phyloP scores from a whole-genome alignment of 2,888 invertebrate species.

The Eubasilissa splendida region DNA sequence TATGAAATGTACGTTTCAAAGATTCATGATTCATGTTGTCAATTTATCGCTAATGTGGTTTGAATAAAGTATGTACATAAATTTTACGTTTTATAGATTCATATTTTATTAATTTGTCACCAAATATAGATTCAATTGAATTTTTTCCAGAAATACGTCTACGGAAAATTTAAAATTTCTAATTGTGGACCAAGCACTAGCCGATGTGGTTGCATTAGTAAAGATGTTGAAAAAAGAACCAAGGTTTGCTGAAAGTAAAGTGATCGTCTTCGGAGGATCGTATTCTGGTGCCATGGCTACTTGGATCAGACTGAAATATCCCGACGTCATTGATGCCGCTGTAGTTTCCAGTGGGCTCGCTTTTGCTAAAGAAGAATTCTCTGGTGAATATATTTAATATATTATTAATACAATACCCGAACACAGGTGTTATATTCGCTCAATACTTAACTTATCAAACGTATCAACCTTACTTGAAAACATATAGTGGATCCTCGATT shows the following conservation, averaged over 20 bases:
- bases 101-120: not conserved
- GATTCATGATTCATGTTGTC: not conserved
- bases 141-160: constrained; percentile 42
- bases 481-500: no score
- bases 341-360: constrained; percentile 69
- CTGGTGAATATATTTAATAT: constrained; percentile 61
- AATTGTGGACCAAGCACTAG: constrained; percentile 65
- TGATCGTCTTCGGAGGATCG: constrained; percentile 67
- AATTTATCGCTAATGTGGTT: not conserved
- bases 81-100: not conserved
- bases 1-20: no score
- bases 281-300: constrained; percentile 69
- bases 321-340: constrained; percentile 67
- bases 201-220: constrained; percentile 67
- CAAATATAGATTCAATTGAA: not conserved
- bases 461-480: no score
- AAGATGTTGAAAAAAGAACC: constrained; percentile 59
- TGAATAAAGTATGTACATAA: not conserved
- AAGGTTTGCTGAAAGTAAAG: constrained; percentile 51
- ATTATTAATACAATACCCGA: no score
- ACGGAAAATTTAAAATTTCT: constrained; percentile 64
- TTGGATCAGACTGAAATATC: constrained; percentile 68
- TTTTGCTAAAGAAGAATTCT: constrained; percentile 65
- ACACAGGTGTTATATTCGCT: no score
- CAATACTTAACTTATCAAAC: no score